phyloP scores from a whole-genome alignment of 2,888 invertebrate genomes.

The Neria commutata region DNA sequence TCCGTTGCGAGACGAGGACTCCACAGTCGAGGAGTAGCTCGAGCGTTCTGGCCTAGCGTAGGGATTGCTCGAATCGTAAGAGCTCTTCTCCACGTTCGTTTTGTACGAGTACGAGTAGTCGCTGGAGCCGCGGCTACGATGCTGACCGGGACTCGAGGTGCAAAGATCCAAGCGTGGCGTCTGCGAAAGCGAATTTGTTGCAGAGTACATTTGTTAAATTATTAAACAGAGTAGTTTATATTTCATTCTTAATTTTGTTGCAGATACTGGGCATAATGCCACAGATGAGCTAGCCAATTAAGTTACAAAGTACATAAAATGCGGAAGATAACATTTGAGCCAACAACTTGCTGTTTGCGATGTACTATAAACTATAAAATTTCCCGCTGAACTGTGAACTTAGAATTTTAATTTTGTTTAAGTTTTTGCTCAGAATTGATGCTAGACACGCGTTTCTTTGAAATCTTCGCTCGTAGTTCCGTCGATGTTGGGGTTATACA shows the following conservation, averaged over 20 bases:
- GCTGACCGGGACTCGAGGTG: conserved; percentile 72
- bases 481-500: neutral
- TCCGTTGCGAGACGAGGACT: conserved; percentile 72
- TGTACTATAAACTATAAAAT: neutral
- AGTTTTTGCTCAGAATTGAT: too few species aligned
- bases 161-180: conserved; percentile 88
- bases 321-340: conserved; percentile 19
- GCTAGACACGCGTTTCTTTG: too few species aligned
- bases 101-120: conserved; percentile 86
- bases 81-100: conserved; percentile 67
- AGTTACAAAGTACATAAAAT: conserved; percentile 10
- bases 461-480: conserved; percentile 23
- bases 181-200: conserved; percentile 67
- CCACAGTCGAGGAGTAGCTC: conserved; percentile 72
- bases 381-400: too few species aligned
- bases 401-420: too few species aligned
- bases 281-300: too few species aligned
- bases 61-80: conserved; percentile 64
- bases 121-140: conserved; percentile 74
- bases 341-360: conserved; percentile 35
- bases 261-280: neutral
- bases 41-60: conserved; percentile 70
- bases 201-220: conserved; percentile 34
- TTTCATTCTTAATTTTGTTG: neutral
- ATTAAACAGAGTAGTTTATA: conserved; percentile 9